phyloP scores from a whole-genome alignment of 2,797 vertebrate genomes.

The Bradypus variegatus region DNA sequence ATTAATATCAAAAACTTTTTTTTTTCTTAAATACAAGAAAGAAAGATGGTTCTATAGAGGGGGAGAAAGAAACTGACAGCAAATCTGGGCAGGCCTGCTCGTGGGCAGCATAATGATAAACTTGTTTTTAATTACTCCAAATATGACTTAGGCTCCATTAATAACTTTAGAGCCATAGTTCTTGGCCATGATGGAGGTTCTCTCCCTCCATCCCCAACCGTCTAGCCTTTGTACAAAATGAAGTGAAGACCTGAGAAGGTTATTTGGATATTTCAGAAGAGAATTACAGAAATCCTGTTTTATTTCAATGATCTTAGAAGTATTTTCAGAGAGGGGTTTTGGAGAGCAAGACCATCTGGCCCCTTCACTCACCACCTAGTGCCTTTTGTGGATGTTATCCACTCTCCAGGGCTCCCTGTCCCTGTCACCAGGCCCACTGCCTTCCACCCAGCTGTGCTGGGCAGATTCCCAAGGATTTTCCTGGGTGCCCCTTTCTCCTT shows the following conservation, averaged over 20 bases:
- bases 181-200: not conserved
- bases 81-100: not conserved
- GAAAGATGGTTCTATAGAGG: not conserved
- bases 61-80: not conserved
- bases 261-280: not conserved
- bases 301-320: not conserved
- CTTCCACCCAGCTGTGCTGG: not conserved
- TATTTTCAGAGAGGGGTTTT: not conserved
- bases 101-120: not conserved
- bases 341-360: not conserved
- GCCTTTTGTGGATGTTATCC: too few species aligned
- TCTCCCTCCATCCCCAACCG: not conserved
- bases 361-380: not conserved
- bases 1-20: constrained; percentile 15
- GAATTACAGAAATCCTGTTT: not conserved
- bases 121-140: constrained; percentile 1
- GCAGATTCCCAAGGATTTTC: not conserved
- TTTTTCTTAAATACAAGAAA: constrained; percentile 6
- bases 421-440: not conserved
- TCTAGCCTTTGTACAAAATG: not conserved
- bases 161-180: not conserved
- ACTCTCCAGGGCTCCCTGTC: not conserved
- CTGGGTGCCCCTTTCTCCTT: not conserved
- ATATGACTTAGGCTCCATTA: not conserved
- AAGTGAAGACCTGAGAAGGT: not conserved